Conservation (phyloP, 2,888 invertebrate genomes). For the Ptycholaimellus sp. region DNA sequence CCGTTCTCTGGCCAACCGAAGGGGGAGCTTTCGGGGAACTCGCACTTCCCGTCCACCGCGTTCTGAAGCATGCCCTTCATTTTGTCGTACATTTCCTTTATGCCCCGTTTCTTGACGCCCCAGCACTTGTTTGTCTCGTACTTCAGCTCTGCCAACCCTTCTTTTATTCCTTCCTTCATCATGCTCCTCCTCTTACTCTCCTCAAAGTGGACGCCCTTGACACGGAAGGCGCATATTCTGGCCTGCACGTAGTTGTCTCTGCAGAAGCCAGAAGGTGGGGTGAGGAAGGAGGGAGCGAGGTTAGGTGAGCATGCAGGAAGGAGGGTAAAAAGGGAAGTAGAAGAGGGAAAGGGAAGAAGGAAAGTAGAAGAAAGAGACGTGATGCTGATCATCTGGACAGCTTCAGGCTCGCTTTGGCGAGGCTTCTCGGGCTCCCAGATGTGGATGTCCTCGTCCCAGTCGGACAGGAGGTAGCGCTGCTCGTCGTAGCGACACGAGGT, state of each 20-base stretch:
- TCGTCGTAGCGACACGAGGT: not conserved
- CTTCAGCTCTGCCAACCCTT: not conserved
- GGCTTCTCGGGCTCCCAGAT: not conserved
- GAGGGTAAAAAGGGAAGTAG: too few relatives aligned
- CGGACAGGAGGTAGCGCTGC: not conserved
- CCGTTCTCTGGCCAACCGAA: slow-evolving; percentile 1
- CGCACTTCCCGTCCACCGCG: not conserved
- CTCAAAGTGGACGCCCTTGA: not conserved
- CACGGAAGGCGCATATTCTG: not conserved
- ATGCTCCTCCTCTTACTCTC: too few relatives aligned
- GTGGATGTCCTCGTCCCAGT: not conserved
- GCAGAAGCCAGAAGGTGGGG: too few relatives aligned
- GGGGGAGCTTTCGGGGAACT: not conserved
- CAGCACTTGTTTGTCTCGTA: slow-evolving; percentile 1
- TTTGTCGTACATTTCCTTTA: not conserved
- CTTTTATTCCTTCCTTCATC: too few relatives aligned
- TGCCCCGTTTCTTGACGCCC: not conserved
- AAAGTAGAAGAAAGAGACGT: too few relatives aligned
- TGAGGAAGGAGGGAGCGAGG: too few relatives aligned
- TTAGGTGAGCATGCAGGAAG: too few relatives aligned
- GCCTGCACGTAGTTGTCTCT: slow-evolving; percentile 1
- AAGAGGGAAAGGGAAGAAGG: not conserved
- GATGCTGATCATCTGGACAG: not conserved
- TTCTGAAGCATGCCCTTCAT: not conserved
- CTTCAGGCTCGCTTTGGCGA: too few relatives aligned